phyloP scores from a whole-genome alignment of 1,140 invertebrate genomes.

The Reticulitermes speratus region DNA sequence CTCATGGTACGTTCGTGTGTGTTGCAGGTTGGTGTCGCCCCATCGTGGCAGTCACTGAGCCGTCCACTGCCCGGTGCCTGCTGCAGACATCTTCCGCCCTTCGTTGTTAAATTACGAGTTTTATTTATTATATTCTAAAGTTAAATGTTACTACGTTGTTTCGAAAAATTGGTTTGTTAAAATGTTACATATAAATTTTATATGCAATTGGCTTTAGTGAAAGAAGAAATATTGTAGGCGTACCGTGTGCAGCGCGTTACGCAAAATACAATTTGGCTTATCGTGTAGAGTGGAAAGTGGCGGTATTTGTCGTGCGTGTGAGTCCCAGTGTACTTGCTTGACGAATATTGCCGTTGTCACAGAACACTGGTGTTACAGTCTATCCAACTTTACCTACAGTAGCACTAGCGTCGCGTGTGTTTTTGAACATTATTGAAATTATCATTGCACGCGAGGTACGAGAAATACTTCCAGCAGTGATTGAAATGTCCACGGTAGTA shows the following conservation, averaged over 20 bases:
- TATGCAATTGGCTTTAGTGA: background rate
- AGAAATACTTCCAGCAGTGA: background rate
- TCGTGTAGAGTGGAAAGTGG: background rate
- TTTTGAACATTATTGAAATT: too few species aligned
- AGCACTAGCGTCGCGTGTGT: too few species aligned
- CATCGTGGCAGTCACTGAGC: background rate
- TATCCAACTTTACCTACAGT: too few species aligned
- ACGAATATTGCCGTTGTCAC: background rate
- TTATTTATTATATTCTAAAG: conserved; percentile 9
- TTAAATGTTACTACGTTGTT: background rate
- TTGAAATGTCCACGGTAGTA: background rate
- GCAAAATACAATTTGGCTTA: background rate
- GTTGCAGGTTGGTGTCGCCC: background rate
- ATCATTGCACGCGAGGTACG: too few species aligned
- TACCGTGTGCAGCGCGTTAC: background rate
- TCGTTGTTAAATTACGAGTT: background rate
- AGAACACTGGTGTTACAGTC: too few species aligned
- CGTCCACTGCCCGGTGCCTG: background rate
- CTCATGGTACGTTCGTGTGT: background rate
- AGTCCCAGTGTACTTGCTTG: background rate
- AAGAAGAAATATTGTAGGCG: background rate
- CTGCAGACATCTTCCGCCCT: background rate
- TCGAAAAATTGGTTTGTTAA: background rate
- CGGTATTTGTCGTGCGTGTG: too few species aligned
- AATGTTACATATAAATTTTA: background rate